Conservation (phyloP, 2,797 vertebrate species). For the Notoglanidium macrostoma region DNA sequence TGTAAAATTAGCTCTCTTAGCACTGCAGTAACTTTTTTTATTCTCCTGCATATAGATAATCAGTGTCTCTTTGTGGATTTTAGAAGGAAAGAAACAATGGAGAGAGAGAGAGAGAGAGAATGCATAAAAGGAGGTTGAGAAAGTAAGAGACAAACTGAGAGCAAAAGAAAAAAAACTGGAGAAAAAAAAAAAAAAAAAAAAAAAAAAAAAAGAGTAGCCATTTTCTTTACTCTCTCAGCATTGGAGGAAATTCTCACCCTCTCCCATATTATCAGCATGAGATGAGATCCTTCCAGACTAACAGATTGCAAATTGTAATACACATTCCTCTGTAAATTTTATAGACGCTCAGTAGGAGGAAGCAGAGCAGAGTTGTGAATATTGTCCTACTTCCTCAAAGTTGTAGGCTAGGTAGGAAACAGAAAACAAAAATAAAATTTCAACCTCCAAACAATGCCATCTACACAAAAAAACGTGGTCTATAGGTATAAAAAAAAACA, state of each 20-base stretch:
- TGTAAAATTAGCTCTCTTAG: constrained; percentile 76
- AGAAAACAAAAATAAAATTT: background rate
- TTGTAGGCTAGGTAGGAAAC: background rate
- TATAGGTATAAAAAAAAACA: background rate
- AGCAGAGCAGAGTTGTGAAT: constrained; percentile 18
- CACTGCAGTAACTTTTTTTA: constrained; percentile 71
- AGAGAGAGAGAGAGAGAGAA: background rate
- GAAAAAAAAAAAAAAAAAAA: background rate
- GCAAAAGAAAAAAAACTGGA: background rate
- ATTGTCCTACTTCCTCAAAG: constrained; percentile 3
- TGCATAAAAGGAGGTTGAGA: background rate
- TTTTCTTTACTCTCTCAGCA: constrained; percentile 42
- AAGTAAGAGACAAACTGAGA: constrained; percentile 1
- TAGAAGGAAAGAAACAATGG: constrained; percentile 3
- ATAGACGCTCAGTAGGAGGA: constrained; percentile 11
- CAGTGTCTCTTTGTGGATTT: constrained; percentile 61
- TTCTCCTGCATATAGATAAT: constrained; percentile 70
- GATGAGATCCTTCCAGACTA: constrained; percentile 42
- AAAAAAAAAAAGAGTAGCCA: background rate
- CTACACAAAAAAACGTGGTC: background rate
- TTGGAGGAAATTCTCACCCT: constrained; percentile 53
- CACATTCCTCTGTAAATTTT: constrained; percentile 43
- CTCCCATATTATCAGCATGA: constrained; percentile 41
- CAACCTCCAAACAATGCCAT: background rate
- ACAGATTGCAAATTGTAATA: constrained; percentile 48